Evolutionary conservation across 1,140 invertebrate species (phyloP), one percentile per base, ranked within the genome.

Genomic region (Limonius californicus): DNA sequence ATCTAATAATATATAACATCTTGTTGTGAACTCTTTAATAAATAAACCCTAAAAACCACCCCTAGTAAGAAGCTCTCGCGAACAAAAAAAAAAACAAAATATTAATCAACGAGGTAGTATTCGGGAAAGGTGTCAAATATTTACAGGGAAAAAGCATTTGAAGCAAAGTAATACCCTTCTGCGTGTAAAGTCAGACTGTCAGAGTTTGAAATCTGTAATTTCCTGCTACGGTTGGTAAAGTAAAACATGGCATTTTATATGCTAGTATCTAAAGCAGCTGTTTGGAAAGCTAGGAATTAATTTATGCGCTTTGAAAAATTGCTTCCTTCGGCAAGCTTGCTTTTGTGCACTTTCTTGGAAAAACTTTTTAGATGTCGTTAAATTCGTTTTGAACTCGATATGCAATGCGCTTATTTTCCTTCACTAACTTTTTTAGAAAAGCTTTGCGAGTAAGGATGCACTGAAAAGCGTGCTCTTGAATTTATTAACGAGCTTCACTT

Each of bases 351-450:
- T 11, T 14, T 39, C 45, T 21, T 21, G 16, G 42, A 45, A 50
- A 50, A 50, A 2, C 12, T 50, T 50, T 50, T 50, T 50, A 50
- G 18, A 3, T n/a, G 8, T 14, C 45, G 19, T 50, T 50, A 50
- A 50, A 19, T 50, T 21, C 45, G 15, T 50, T 50, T 18, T 14
- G 9, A 50, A 50, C 45, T 50, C 20, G 14, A 50, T 50, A 50
- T 50, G 45, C 45, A 50, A 2, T 50, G 7, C 45, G n/a, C n/a
- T n/a, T n/a, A n/a, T n/a, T n/a, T n/a, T n/a, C n/a, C n/a, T n/a
- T n/a, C n/a, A n/a, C n/a, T n/a, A n/a, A n/a, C n/a, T n/a, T n/a
- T n/a, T n/a, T n/a, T n/a, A n/a, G n/a, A n/a, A n/a, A n/a, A n/a
- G n/a, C n/a, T n/a, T n/a, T n/a, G n/a, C n/a, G n/a, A n/a, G n/a